Conservation (phyloP, 2,113 vertebrate genomes). For the Ceyx melanurus region DNA sequence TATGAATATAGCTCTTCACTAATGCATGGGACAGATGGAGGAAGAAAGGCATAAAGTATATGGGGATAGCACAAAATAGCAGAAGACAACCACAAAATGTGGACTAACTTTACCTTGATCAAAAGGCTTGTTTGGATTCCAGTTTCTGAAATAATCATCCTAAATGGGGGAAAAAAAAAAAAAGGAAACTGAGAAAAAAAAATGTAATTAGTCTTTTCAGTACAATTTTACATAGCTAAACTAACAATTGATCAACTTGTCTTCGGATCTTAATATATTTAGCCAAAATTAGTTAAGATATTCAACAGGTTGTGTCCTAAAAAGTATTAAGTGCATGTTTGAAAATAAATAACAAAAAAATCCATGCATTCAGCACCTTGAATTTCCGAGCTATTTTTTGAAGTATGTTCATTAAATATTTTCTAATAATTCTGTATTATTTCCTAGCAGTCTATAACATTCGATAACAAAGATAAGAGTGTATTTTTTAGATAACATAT, state of each 20-base stretch:
- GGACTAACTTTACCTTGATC: constrained; percentile 79
- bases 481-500: background rate
- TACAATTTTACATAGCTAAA: background rate
- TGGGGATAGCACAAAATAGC: background rate
- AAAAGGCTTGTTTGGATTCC: constrained; percentile 84
- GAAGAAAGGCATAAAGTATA: background rate
- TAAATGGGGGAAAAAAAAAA: constrained; percentile 37
- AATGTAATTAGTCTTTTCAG: background rate
- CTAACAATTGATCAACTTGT: background rate
- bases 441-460: background rate
- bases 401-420: background rate
- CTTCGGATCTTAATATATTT: background rate
- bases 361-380: background rate
- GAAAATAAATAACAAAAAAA: background rate
- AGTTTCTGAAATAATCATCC: constrained; percentile 87
- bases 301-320: background rate
- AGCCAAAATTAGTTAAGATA: background rate
- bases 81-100: background rate
- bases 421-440: background rate
- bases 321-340: background rate
- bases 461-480: background rate
- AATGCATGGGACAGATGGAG: background rate
- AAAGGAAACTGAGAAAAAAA: constrained; percentile 37
- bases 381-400: background rate
- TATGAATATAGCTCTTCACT: background rate